Percentiles rank a stretch among this genome's conserved stretches.
phyloP scores from a whole-genome alignment of 2,797 vertebrate species.

The Setipinna tenuifilis region DNA sequence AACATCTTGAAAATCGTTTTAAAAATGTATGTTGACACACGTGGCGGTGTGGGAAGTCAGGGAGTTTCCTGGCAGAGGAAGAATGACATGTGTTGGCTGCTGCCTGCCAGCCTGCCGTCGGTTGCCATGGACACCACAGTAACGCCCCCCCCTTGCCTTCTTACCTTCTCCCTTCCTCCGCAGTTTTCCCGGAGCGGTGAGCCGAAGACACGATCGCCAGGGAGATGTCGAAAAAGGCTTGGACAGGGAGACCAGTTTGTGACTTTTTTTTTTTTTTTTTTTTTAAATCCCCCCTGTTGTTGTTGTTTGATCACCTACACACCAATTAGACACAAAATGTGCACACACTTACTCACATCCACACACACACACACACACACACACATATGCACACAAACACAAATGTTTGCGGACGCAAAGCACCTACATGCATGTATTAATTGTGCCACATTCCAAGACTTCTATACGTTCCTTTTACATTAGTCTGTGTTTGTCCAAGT shows the following conservation, averaged over 20 bases:
- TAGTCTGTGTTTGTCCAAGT: background rate
- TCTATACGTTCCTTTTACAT: slow-evolving; percentile 39
- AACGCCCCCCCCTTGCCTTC: background rate
- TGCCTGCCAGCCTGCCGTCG: background rate
- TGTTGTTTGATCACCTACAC: slow-evolving; percentile 25
- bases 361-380: slow-evolving; percentile 10
- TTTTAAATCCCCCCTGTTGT: slow-evolving; percentile 10
- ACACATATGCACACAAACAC: background rate
- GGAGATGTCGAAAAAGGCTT: slow-evolving; percentile 39
- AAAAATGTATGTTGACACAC: background rate
- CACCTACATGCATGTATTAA: slow-evolving; percentile 26
- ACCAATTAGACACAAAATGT: background rate
- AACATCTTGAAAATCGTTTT: background rate
- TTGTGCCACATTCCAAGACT: slow-evolving; percentile 51
- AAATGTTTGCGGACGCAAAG: no score
- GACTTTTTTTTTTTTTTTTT: slow-evolving; percentile 24
- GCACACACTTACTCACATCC: background rate
- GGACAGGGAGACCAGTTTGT: slow-evolving; percentile 59
- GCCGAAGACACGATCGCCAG: slow-evolving; percentile 30
- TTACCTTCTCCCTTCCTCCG: background rate
- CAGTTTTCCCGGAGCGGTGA: slow-evolving; percentile 45
- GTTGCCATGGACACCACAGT: background rate
- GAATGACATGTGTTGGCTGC: background rate
- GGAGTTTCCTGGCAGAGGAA: background rate
- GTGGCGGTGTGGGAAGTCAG: background rate